phyloP scores from a whole-genome alignment of 2,888 invertebrate genomes.

The Drosophila prostipennis region DNA sequence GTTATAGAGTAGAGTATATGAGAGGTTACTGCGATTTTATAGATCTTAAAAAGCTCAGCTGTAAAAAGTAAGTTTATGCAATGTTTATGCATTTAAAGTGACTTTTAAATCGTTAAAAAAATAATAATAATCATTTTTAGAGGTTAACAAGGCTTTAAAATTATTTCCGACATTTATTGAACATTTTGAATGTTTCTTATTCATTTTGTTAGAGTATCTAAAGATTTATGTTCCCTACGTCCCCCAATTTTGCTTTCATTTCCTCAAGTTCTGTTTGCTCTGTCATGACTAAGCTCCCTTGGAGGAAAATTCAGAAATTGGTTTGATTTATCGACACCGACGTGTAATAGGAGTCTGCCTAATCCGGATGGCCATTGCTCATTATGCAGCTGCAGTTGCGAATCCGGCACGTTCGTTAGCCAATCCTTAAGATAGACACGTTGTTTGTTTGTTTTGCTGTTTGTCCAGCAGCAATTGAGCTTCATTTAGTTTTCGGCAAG shows the following conservation, averaged over 20 bases:
- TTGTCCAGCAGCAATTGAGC: constrained; percentile 27
- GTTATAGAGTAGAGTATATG: too few species aligned
- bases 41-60: too few species aligned
- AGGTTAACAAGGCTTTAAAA: background rate
- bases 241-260: background rate
- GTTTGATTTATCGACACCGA: constrained; percentile 32
- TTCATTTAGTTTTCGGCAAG: constrained; percentile 20
- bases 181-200: background rate
- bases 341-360: constrained; percentile 8
- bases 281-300: constrained; percentile 13
- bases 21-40: background rate
- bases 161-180: background rate
- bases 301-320: constrained; percentile 5
- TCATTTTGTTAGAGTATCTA: constrained; percentile 5
- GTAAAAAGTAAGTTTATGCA: background rate
- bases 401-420: constrained; percentile 22
- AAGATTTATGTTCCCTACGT: background rate
- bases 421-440: constrained; percentile 16
- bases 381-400: constrained; percentile 31
- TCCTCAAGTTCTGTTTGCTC: constrained; percentile 18
- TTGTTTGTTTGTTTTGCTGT: constrained; percentile 31
- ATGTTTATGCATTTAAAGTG: background rate
- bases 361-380: constrained; percentile 9
- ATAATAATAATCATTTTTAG: background rate
- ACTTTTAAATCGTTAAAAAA: background rate